Percentiles rank a stretch among this genome's conserved stretches.
These are phyloP conservation scores for Macrophya alboannulata DNA, from an alignment of 2,888 invertebrate genomes.

Conservation along the genomic window DNA sequence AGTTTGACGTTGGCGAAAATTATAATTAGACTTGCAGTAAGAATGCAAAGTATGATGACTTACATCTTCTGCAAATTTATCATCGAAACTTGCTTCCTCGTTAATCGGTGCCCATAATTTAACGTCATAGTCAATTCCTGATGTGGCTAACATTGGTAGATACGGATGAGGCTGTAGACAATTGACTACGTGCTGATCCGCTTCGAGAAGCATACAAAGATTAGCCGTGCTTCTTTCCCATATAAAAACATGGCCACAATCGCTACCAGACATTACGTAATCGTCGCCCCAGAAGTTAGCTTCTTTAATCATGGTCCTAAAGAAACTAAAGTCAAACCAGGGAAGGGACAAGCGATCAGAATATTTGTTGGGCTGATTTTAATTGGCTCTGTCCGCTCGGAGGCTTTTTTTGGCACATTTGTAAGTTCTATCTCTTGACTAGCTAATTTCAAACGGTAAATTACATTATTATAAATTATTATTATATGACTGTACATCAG, in stretches of 20 bases:
- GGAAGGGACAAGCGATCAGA: constrained; percentile 73
- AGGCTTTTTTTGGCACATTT: constrained; percentile 74
- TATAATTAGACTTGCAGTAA: background rate
- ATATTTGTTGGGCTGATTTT: constrained; percentile 72
- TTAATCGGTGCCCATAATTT: constrained; percentile 91
- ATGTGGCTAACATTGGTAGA: constrained; percentile 89
- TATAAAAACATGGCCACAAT: constrained; percentile 93
- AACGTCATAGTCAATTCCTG: constrained; percentile 94
- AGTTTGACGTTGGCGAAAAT: constrained; percentile 63
- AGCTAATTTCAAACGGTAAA: constrained; percentile 38
- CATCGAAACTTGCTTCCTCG: constrained; percentile 84
- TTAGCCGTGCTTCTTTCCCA: constrained; percentile 89
- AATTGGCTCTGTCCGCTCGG: constrained; percentile 77
- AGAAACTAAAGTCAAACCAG: constrained; percentile 79
- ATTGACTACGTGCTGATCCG: constrained; percentile 92
- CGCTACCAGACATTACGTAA: constrained; percentile 93
- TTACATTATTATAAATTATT: constrained; percentile 20
- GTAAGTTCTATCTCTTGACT: constrained; percentile 34
- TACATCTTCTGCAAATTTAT: constrained; percentile 85
- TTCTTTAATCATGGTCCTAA: constrained; percentile 92
- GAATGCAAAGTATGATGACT: constrained; percentile 66
- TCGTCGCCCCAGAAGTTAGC: constrained; percentile 92
- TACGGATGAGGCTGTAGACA: constrained; percentile 92
- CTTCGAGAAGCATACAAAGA: constrained; percentile 89
- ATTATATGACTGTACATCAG: constrained; percentile 19